These are phyloP conservation scores for Rhimphoctona megacephalus DNA, from an alignment of 2,888 invertebrate species.

Conservation along the genomic window DNA sequence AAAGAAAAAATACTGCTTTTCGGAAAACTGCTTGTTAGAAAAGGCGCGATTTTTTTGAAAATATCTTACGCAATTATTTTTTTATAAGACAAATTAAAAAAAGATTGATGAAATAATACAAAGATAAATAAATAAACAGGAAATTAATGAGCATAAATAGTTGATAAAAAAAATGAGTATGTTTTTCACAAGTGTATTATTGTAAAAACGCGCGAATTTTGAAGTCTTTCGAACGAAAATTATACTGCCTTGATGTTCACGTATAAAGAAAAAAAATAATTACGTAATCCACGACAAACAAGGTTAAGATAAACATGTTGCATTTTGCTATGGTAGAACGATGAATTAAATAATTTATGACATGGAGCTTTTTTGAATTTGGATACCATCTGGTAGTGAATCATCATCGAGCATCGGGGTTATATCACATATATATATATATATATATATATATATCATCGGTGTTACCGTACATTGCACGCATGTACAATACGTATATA, in stretches of 20 bases:
- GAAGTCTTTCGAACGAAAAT: background rate
- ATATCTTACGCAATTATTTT: background rate
- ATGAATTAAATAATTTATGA: slow-evolving; percentile 4
- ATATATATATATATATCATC: slow-evolving; percentile 25
- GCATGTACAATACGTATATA: slow-evolving; percentile 38
- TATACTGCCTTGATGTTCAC: background rate
- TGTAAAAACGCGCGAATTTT: background rate
- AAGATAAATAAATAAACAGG: background rate
- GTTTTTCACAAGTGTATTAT: background rate
- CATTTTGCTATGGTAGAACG: background rate
- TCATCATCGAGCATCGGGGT: slow-evolving; percentile 47
- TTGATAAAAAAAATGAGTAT: background rate
- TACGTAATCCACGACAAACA: background rate
- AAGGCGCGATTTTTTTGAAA: too few species aligned
- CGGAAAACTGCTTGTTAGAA: background rate
- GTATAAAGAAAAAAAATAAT: background rate
- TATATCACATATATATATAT: too few species aligned
- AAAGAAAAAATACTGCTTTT: background rate
- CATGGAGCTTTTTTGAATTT: slow-evolving; percentile 34
- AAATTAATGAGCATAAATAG: background rate
- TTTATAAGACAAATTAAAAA: background rate
- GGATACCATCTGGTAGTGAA: slow-evolving; percentile 56
- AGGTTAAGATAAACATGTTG: slow-evolving; percentile 3
- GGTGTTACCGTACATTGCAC: slow-evolving; percentile 15
- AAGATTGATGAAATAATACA: background rate